Evolutionary conservation across 2,113 vertebrate species (phyloP).

Genomic region (Asarcornis scutulata): DNA sequence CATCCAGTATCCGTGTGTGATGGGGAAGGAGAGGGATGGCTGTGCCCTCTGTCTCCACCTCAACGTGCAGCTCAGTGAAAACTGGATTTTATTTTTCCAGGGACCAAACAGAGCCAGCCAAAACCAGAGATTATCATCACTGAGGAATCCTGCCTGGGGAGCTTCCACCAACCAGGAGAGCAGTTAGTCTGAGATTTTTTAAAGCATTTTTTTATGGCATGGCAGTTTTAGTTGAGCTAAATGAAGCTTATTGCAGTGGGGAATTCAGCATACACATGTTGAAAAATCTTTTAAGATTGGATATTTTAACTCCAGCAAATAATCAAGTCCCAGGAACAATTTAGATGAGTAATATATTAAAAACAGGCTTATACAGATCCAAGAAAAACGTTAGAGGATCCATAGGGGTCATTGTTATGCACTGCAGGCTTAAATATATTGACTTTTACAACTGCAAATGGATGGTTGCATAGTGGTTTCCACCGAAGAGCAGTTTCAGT

Average conservation of each 20-base stretch:
- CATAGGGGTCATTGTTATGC: conserved; percentile 71
- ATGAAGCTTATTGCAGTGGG: conserved; percentile 73
- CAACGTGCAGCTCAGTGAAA: not conserved
- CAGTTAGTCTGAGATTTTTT: conserved; percentile 70
- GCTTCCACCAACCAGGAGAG: conserved; percentile 71
- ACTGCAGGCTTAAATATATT: conserved; percentile 69
- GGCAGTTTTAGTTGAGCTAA: conserved; percentile 76
- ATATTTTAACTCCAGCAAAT: conserved; percentile 72
- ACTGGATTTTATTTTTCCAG: conserved; percentile 58
- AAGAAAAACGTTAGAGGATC: conserved; percentile 70
- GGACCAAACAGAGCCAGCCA: conserved; percentile 65
- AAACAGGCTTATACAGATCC: conserved; percentile 63
- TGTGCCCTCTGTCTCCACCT: conserved; percentile 33
- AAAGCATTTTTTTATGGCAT: conserved; percentile 45
- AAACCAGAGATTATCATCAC: conserved; percentile 71
- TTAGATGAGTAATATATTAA: conserved; percentile 77
- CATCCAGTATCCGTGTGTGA: not conserved
- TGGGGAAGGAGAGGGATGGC: not conserved
- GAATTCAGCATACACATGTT: conserved; percentile 73
- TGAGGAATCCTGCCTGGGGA: conserved; percentile 72
- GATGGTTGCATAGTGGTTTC: conserved; percentile 56
- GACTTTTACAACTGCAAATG: conserved; percentile 70
- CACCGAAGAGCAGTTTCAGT: conserved; percentile 54
- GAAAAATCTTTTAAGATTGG: conserved; percentile 71
- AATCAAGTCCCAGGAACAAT: conserved; percentile 66